These are phyloP conservation scores for Blastobasis lacticolella DNA, from an alignment of 2,888 invertebrate species.

Conservation along the genomic window DNA sequence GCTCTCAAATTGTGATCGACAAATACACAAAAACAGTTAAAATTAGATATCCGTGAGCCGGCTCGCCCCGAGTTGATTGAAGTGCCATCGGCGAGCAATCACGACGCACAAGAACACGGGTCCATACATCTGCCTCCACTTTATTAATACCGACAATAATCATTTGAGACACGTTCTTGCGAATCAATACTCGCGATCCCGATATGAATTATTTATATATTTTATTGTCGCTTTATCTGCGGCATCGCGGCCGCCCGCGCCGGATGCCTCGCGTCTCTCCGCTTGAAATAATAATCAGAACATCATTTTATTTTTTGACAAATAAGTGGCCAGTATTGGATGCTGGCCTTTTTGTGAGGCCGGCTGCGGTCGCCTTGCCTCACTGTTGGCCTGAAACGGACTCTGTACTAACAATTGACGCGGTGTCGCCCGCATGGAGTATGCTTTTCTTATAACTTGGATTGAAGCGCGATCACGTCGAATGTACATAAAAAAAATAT, in stretches of 20 bases:
- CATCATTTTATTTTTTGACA: constrained; percentile 70
- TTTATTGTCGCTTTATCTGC: constrained; percentile 71
- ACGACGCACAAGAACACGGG: constrained; percentile 38
- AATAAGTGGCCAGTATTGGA: constrained; percentile 56
- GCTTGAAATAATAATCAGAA: constrained; percentile 66
- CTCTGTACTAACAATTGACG: too few relatives aligned
- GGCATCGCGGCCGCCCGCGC: constrained; percentile 39
- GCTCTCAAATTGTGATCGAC: too few relatives aligned
- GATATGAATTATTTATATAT: constrained; percentile 69
- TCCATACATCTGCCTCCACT: constrained; percentile 58
- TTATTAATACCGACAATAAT: constrained; percentile 67
- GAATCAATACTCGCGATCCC: constrained; percentile 61
- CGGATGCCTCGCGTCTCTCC: constrained; percentile 39
- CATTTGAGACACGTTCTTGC: constrained; percentile 72
- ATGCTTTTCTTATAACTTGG: too few relatives aligned
- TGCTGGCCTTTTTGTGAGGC: constrained; percentile 40
- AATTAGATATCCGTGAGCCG: too few relatives aligned
- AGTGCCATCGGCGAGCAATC: constrained; percentile 36
- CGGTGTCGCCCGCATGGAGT: too few relatives aligned
- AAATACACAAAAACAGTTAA: too few relatives aligned
- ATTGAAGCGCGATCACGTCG: too few relatives aligned
- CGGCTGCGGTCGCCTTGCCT: constrained; percentile 19
- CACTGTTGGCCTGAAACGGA: too few relatives aligned
- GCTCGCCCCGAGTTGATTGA: neutral
- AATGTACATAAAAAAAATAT: too few relatives aligned